Conservation (phyloP, 2,797 vertebrate genomes). For the Notolabrus celidotus region DNA sequence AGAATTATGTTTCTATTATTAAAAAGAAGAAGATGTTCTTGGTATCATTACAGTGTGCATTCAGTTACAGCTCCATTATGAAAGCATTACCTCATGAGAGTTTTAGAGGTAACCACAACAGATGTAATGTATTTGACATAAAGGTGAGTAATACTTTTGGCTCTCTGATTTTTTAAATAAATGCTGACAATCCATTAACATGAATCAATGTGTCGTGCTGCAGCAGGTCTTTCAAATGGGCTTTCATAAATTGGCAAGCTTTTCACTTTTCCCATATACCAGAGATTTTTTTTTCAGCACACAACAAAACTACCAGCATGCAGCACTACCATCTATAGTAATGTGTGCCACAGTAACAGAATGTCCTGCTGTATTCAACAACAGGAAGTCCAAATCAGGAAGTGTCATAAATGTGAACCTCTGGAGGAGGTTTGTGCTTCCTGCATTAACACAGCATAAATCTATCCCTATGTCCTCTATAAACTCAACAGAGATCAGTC, state of each 20-base stretch:
- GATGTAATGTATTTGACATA: too few relatives aligned
- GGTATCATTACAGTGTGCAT: neutral
- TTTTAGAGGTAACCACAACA: neutral
- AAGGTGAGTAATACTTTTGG: too few relatives aligned
- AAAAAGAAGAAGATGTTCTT: constrained; percentile 1
- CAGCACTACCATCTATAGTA: neutral
- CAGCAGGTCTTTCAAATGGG: too few relatives aligned
- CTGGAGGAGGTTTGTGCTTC: neutral
- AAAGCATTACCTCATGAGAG: neutral
- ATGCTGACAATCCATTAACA: too few relatives aligned
- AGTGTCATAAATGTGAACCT: constrained; percentile 12
- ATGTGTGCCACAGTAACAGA: constrained; percentile 17
- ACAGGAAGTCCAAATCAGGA: constrained; percentile 59
- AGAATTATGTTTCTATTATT: neutral
- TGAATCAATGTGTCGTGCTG: too few relatives aligned
- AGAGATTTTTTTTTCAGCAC: too few relatives aligned
- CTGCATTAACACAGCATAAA: neutral
- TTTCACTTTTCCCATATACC: too few relatives aligned
- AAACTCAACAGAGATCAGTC: neutral
- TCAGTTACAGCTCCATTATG: neutral
- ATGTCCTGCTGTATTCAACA: constrained; percentile 29
- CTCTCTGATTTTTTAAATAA: too few relatives aligned
- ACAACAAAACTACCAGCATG: neutral
- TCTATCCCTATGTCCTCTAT: neutral
- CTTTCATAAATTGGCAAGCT: too few relatives aligned